Evolutionary conservation across 2,113 vertebrate genomes (phyloP).

Genomic region (Corythoichthys intestinalis): DNA sequence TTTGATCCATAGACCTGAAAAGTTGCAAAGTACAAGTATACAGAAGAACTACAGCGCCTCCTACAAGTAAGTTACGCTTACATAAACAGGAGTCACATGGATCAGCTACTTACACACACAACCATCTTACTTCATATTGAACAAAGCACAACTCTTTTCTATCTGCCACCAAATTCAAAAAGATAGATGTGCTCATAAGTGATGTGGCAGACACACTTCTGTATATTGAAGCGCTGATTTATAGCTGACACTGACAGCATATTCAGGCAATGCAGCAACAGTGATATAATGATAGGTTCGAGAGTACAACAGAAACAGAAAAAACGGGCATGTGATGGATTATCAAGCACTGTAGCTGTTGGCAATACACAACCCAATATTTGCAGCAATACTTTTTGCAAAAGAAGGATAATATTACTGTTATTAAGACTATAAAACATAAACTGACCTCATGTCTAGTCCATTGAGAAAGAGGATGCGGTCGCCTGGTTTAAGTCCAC

Average conservation of each 20-base stretch:
- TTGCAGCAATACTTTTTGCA: constrained; percentile 6
- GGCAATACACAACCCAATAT: not conserved
- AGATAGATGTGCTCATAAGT: not conserved
- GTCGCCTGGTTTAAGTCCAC: constrained; percentile 88
- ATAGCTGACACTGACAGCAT: not conserved
- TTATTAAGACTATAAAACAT: constrained; percentile 6
- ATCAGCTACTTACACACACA: not conserved
- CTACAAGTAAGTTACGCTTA: constrained; percentile 23
- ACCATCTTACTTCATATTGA: not conserved
- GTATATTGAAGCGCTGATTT: constrained; percentile 9
- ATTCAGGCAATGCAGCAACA: not conserved
- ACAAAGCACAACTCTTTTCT: not conserved
- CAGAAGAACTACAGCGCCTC: constrained; percentile 16
- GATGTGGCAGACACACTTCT: not conserved
- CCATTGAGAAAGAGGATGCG: constrained; percentile 96
- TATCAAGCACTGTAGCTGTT: constrained; percentile 3
- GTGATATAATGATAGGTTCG: not conserved
- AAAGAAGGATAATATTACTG: constrained; percentile 8
- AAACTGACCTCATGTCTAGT: constrained; percentile 92
- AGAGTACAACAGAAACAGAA: constrained; percentile 7
- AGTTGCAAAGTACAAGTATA: constrained; percentile 24
- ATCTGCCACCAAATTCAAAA: not conserved
- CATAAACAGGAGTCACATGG: not conserved
- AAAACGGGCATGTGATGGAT: constrained; percentile 19
- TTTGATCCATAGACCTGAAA: constrained; percentile 23